A percentile compares a stretch with the other conserved stretches of the same genome.
These are phyloP conservation scores for Temnothorax unifasciatus DNA, from an alignment of 2,888 invertebrate genomes.

Conservation along the genomic window DNA sequence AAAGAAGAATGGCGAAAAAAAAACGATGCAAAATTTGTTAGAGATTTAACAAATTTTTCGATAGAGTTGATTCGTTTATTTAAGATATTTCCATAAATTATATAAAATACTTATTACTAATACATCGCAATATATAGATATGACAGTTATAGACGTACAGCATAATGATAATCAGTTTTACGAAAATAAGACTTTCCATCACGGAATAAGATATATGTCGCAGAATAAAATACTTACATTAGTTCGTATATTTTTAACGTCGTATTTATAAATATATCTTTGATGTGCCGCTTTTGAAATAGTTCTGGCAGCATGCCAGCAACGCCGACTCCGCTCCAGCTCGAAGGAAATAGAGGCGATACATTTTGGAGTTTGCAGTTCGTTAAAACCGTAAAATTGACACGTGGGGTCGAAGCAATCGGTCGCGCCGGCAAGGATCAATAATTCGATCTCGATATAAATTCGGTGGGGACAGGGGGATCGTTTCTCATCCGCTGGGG, in stretches of 20 bases:
- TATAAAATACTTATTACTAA: not conserved
- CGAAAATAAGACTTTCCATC: not conserved
- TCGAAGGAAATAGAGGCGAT: conserved; percentile 60
- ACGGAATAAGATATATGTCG: not conserved
- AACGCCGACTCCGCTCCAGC: conserved; percentile 56
- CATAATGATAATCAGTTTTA: not conserved
- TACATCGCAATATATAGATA: not conserved
- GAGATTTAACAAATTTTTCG: not conserved
- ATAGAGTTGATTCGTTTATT: not conserved
- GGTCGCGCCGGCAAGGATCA: conserved; percentile 82
- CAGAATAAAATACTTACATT: conserved; percentile 23
- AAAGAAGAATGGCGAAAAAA: not conserved
- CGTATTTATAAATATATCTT: conserved; percentile 35
- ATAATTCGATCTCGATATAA: conserved; percentile 85
- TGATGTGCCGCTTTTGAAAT: conserved; percentile 51
- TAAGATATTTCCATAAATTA: not conserved
- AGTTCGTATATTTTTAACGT: conserved; percentile 5
- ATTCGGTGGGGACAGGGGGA: conserved; percentile 79
- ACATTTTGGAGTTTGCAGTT: conserved; percentile 65
- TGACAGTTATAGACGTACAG: not conserved
- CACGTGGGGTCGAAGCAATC: conserved; percentile 77
- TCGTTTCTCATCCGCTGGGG: conserved; percentile 79
- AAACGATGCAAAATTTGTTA: not conserved
- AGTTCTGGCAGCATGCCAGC: conserved; percentile 45
- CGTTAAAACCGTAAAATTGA: conserved; percentile 82